Conservation (phyloP, 2,797 vertebrate species). For the Protonibea diacanthus region DNA sequence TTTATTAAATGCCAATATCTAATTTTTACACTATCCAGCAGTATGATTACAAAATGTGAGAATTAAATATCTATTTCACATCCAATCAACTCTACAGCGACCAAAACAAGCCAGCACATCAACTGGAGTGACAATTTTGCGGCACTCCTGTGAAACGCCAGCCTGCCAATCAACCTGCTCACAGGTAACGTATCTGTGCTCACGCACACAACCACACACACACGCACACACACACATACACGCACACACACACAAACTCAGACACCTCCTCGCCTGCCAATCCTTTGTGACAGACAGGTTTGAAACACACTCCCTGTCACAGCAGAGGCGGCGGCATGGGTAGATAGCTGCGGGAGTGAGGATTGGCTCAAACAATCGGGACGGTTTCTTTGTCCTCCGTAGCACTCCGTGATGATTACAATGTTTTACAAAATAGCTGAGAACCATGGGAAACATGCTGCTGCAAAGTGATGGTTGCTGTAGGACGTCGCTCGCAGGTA, state of each 20-base stretch:
- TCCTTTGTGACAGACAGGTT: slow-evolving; percentile 63
- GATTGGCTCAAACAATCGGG: slow-evolving; percentile 23
- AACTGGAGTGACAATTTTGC: slow-evolving; percentile 42
- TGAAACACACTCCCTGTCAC: slow-evolving; percentile 52
- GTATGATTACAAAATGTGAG: neutral
- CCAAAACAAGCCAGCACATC: slow-evolving; percentile 18
- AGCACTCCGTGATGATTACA: slow-evolving; percentile 44
- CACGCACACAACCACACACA: neutral
- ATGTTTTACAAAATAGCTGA: slow-evolving; percentile 56
- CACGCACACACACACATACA: slow-evolving; percentile 3
- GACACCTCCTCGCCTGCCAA: slow-evolving; percentile 47
- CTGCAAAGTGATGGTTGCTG: slow-evolving; percentile 20
- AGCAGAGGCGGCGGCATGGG: slow-evolving; percentile 30
- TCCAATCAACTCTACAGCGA: neutral
- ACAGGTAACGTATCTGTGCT: slow-evolving; percentile 25
- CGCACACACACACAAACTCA: slow-evolving; percentile 11
- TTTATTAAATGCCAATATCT: neutral
- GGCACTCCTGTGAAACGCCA: slow-evolving; percentile 39
- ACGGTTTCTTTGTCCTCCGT: slow-evolving; percentile 33
- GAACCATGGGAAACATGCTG: slow-evolving; percentile 26
- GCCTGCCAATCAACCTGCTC: slow-evolving; percentile 61
- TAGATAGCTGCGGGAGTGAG: slow-evolving; percentile 41
- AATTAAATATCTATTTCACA: neutral
- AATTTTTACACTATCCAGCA: neutral
- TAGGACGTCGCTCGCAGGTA: slow-evolving; percentile 14